Base-by-base conservation (phyloP, 2,888 invertebrate genomes). In the Drosophila macrospina region DNA sequence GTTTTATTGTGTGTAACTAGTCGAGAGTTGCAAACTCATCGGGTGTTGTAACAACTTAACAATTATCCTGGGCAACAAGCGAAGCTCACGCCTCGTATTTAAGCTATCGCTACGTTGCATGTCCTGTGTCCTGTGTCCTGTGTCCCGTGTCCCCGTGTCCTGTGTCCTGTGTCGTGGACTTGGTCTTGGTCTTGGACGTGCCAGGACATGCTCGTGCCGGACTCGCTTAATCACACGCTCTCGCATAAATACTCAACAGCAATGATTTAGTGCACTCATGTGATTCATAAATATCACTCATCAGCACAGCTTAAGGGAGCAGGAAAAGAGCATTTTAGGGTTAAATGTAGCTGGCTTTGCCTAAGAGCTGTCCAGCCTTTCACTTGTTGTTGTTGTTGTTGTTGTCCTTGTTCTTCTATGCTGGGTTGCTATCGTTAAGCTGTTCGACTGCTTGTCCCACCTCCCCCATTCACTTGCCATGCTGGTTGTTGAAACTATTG, bases 261-360 rank as follows among this genome's bases (percentile, higher is more conserved):
- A 52, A 71, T 85, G 81, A 88, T 78, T 86, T 88, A 84, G 62
- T 67, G 81, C 56, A 73, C 86, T 74, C 82, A 61, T 73, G 86
- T 89, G 90, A 89, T 80, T 86, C 86, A 86, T 86, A 87, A 86
- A 89, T 89, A 87, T 89, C 82, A 74, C 69, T 73, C 69, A 75
- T 79, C 82, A 74, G 39, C 77, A 77, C 61, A 42, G 30, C 42
- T 55, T n/a, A 16, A 24, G 30, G 13, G 16, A 47, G 16, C 11
- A 11, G 24, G 39, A 7, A 30, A 11, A 4, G 37, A 15, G 7
- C 11, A 2, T 26, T 5, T 8, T 1, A 44, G 28, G 15, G 24
- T 1, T 7, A 8, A 4, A 13, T 20, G 24, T 11, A 24, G 42
- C 5, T 3, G n/a, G 3, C 5, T 16, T 16, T 30, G 5, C 39